A percentile compares a stretch with the other conserved stretches of the same genome.
These are phyloP conservation scores for Callocephalon fimbriatum DNA, from an alignment of 2,113 vertebrate genomes.

Conservation along the genomic window DNA sequence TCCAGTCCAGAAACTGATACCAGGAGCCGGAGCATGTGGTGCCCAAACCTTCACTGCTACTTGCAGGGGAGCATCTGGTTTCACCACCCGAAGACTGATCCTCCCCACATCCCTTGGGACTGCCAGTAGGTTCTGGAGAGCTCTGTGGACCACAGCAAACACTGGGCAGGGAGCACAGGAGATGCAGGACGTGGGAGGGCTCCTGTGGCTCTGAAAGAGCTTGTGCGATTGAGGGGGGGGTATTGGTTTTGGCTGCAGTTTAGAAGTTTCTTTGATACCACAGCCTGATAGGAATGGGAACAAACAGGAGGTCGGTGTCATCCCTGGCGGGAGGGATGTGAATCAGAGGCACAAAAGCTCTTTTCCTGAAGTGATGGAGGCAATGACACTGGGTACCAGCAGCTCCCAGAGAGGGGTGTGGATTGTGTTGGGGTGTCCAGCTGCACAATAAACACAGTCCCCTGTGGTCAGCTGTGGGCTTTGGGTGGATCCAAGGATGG, in stretches of 20 bases:
- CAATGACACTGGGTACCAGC: fast-evolving
- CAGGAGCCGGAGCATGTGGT: fast-evolving
- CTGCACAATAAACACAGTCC: background rate
- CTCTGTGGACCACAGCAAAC: background rate
- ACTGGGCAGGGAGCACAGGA: background rate
- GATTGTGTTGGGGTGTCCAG: background rate
- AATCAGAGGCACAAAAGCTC: background rate
- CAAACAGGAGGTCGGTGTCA: background rate
- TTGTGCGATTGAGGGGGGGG: background rate
- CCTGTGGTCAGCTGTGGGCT: background rate
- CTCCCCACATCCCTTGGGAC: background rate
- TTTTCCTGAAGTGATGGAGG: background rate
- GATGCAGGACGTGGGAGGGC: background rate
- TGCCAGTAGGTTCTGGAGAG: background rate
- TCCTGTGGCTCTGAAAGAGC: background rate
- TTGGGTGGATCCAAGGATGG: background rate
- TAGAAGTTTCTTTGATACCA: background rate
- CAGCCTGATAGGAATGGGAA: background rate
- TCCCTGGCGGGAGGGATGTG: background rate
- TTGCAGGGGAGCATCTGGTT: background rate
- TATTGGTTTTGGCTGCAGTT: background rate
- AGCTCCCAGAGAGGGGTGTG: background rate
- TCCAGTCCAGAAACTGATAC: background rate
- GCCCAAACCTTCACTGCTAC: background rate
- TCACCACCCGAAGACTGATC: background rate